Base-by-base conservation (phyloP, 2,888 invertebrate species). In the Esperia sulphurella region DNA sequence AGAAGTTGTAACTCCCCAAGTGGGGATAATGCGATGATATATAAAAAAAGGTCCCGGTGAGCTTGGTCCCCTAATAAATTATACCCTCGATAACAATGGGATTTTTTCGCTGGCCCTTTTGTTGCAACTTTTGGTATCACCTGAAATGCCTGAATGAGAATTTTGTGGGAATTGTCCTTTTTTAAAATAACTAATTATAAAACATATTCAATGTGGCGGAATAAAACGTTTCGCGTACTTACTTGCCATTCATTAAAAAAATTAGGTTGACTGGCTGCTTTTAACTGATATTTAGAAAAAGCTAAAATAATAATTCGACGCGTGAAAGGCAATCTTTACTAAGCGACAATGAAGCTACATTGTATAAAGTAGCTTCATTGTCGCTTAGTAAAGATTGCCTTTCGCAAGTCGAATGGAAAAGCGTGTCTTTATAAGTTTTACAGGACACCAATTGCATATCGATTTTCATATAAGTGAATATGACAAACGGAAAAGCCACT, bases 51-150 rank as follows among this genome's bases (percentile, higher is more conserved):
- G 87, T 82, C 83, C 82, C 86, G 72, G 76, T 79, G 83, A 80
- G 82, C 79, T 79, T 61, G 67, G 68, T 71, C 79, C 86, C 83
- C 83, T 88, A 88, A 90, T 90, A 90, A 90, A 90, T 90, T 90
- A 90, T 82, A 79, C 85, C 84, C 87, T 83, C 85, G 90, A 90
- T 90, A 90, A 90, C 90, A 90, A 90, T 89, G 83, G 90, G 89
- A 82, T 88, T 90, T 90, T 90, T 85, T 72, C 65, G 63, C 67
- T 78, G 77, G 78, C 81, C 84, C 46, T 35, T 86, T 89, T 89
- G 90, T 90, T 85, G 81, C 85, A 83, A 88, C 80, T 88, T 90
- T 89, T 87, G 85, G 79, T 89, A 90, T 88, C 89, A 89, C 89
- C 89, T 89, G 89, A 83, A 80, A 78, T 77, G 61, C 61, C 64